Percentiles rank a stretch among this genome's conserved stretches.
phyloP scores from a whole-genome alignment of 2,888 invertebrate species.

The Pterobdella sp. region DNA sequence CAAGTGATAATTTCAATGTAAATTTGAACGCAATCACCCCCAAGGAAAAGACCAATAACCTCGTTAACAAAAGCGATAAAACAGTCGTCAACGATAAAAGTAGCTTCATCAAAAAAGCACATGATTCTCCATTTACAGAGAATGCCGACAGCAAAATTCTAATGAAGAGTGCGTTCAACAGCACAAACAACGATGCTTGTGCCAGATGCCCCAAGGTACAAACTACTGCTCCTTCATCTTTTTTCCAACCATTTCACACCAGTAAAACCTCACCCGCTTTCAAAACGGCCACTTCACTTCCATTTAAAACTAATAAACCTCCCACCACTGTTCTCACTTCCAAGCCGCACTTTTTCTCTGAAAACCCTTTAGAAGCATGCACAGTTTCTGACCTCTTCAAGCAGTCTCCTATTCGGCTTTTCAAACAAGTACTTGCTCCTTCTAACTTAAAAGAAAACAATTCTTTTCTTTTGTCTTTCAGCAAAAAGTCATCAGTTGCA shows the following conservation, averaged over 20 bases:
- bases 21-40: slow-evolving; percentile 8
- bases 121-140: background rate
- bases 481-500: background rate
- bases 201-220: background rate
- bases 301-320: too few species aligned
- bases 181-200: background rate
- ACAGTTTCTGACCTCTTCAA: slow-evolving; percentile 9
- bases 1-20: background rate
- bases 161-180: slow-evolving; percentile 7
- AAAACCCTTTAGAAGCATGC: slow-evolving; percentile 3
- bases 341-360: slow-evolving; percentile 2
- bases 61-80: background rate
- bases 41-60: slow-evolving; percentile 1
- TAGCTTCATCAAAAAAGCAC: background rate
- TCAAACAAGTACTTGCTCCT: slow-evolving; percentile 4
- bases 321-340: background rate
- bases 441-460: slow-evolving; percentile 3
- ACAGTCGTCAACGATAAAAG: slow-evolving; percentile 1
- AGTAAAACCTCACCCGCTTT: background rate
- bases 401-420: slow-evolving; percentile 9
- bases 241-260: slow-evolving; percentile 2
- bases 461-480: slow-evolving; percentile 5
- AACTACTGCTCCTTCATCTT: background rate
- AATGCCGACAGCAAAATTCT: background rate
- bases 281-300: background rate